These are phyloP conservation scores for Nephotettix cincticeps DNA, from an alignment of 1,140 invertebrate genomes.

Conservation along the genomic window DNA sequence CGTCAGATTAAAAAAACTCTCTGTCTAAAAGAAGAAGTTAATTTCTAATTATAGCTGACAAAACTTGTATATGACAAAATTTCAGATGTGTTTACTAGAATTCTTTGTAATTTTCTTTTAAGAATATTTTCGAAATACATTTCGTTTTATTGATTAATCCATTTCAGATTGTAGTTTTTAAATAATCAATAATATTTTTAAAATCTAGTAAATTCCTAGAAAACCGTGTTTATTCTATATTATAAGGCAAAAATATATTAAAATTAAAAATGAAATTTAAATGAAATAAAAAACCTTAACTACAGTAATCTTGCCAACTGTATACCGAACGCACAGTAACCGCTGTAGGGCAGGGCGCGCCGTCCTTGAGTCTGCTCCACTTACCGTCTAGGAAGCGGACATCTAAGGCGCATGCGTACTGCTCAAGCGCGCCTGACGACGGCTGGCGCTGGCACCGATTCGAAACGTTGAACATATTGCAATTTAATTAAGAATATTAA, in stretches of 20 bases:
- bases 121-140: too few relatives aligned
- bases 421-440: neutral
- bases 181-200: neutral
- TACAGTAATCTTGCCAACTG: too few relatives aligned
- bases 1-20: too few relatives aligned
- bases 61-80: too few relatives aligned
- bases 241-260: neutral
- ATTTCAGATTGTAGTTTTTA: too few relatives aligned
- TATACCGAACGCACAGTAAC: too few relatives aligned
- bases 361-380: constrained; percentile 16
- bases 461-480: neutral
- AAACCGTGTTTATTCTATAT: neutral
- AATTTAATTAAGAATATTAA: neutral
- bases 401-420: neutral
- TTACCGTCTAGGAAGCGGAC: constrained; percentile 19
- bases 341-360: neutral
- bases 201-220: neutral
- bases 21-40: too few relatives aligned
- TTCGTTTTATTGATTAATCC: too few relatives aligned
- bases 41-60: too few relatives aligned
- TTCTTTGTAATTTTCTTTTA: too few relatives aligned
- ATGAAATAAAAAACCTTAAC: neutral
- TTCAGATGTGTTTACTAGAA: too few relatives aligned
- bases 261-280: neutral
- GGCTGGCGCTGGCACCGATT: too few relatives aligned